Percentiles rank a stretch among this genome's conserved stretches.
Conservation (phyloP, 2,797 vertebrate genomes). For the Gallirallus australis region DNA sequence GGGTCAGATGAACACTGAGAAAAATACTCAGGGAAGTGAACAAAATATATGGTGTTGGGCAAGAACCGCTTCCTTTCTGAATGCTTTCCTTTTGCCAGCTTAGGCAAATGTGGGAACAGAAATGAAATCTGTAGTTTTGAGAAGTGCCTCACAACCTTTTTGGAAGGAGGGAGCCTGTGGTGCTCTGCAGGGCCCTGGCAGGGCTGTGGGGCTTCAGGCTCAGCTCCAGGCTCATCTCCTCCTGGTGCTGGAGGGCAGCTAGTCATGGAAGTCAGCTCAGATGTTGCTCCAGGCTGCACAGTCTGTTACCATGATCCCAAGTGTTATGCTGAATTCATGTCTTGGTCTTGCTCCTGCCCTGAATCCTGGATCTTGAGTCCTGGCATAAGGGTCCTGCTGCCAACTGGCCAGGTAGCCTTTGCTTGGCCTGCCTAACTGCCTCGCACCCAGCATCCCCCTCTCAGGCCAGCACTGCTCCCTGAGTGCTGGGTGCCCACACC, state of each 20-base stretch:
- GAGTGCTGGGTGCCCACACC: fast-evolving
- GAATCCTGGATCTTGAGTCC: fast-evolving
- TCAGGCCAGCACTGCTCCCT: not conserved
- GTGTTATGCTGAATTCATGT: not conserved
- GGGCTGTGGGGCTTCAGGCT: not conserved
- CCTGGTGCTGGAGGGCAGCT: fast-evolving
- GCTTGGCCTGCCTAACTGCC: not conserved
- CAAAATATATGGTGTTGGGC: not conserved
- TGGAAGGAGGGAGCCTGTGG: not conserved
- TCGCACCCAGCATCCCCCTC: fast-evolving
- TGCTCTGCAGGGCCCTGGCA: not conserved
- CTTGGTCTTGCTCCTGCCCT: not conserved
- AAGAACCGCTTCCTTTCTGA: not conserved
- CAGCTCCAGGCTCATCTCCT: not conserved
- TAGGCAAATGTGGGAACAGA: not conserved
- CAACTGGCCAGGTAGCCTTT: not conserved
- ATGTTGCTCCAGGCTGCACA: not conserved
- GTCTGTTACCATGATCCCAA: not conserved
- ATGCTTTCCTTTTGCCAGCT: not conserved
- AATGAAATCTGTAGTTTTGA: not conserved
- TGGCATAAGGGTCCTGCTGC: not conserved
- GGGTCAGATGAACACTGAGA: not conserved
- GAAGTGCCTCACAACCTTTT: not conserved
- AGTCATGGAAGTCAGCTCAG: fast-evolving
- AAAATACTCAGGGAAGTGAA: not conserved